Percentiles rank a stretch among this genome's conserved stretches.
Evolutionary conservation across 1,140 invertebrate genomes (phyloP).

Genomic region (Drosophila gunungcola): DNA sequence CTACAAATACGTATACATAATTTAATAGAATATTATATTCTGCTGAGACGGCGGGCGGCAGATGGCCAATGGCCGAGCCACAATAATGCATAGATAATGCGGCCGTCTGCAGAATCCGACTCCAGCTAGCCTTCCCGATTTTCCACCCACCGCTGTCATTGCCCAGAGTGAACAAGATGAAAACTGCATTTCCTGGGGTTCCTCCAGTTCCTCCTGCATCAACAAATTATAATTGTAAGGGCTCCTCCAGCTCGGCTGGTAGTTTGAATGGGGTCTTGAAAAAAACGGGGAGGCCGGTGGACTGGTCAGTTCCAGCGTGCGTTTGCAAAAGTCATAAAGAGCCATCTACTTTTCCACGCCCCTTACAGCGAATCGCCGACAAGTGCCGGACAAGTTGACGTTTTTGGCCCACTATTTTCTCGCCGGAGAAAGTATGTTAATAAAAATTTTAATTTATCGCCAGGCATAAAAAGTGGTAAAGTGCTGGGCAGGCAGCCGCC

Average conservation of each 20-base stretch:
- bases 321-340: conserved; percentile 61
- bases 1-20: conserved; percentile 56
- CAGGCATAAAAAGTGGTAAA: conserved; percentile 62
- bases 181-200: conserved; percentile 37
- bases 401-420: conserved; percentile 35
- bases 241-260: conserved; percentile 3
- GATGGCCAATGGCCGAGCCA: conserved; percentile 34
- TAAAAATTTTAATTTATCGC: conserved; percentile 77
- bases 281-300: not conserved
- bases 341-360: conserved; percentile 8
- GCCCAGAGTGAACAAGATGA: conserved; percentile 1
- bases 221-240: conserved; percentile 67
- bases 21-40: conserved; percentile 63
- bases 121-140: conserved; percentile 9
- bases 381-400: conserved; percentile 61
- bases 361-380: conserved; percentile 20
- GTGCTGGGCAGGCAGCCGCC: conserved; percentile 32
- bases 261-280: not conserved
- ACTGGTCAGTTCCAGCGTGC: conserved; percentile 49
- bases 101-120: conserved; percentile 11
- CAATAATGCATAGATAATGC: conserved; percentile 58
- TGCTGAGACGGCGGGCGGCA: conserved; percentile 43
- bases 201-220: conserved; percentile 37
- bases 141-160: not conserved
- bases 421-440: conserved; percentile 59